These are phyloP conservation scores for Rhyacichthys aspro DNA, from an alignment of 2,797 vertebrate species.

Conservation along the genomic window DNA sequence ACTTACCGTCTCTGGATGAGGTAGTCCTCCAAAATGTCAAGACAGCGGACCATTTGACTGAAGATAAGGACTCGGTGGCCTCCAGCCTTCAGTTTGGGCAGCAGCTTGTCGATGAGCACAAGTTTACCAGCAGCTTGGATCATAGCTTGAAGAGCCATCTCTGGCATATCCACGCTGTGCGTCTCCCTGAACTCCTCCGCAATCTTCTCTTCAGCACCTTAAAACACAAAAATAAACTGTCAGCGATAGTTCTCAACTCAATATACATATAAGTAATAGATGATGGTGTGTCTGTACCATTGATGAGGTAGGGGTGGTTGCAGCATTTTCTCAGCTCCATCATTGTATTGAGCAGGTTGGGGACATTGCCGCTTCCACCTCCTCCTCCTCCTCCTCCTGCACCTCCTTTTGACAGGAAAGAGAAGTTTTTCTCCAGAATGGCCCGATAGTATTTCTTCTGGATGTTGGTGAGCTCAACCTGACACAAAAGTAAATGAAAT, in stretches of 20 bases:
- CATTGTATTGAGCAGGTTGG: conserved; percentile 98
- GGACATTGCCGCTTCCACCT: conserved; percentile 93
- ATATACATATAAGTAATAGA: background rate
- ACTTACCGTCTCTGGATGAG: conserved; percentile 93
- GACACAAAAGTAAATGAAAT: conserved; percentile 43
- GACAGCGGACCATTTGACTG: conserved; percentile 97
- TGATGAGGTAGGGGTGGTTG: conserved; percentile 98
- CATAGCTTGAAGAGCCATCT: conserved; percentile 95
- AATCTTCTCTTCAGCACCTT: conserved; percentile 96
- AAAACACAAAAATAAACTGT: background rate
- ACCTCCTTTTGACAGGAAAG: conserved; percentile 94
- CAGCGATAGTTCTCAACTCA: background rate
- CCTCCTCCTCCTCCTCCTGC: conserved; percentile 82
- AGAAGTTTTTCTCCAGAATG: conserved; percentile 96
- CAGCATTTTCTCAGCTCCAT: conserved; percentile 98
- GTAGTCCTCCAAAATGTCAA: conserved; percentile 98
- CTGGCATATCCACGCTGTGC: conserved; percentile 81
- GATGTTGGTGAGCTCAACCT: conserved; percentile 94
- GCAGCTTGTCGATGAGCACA: conserved; percentile 94
- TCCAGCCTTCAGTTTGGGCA: conserved; percentile 92
- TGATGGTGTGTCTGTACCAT: conserved; percentile 62
- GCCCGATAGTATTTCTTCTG: conserved; percentile 97
- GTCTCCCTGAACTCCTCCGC: conserved; percentile 88
- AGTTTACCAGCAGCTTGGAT: conserved; percentile 95
- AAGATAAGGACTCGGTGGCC: conserved; percentile 98